Percentiles rank a stretch among this genome's conserved stretches.
phyloP scores from a whole-genome alignment of 1,140 invertebrate species.

The Neodiprion virginianus region DNA sequence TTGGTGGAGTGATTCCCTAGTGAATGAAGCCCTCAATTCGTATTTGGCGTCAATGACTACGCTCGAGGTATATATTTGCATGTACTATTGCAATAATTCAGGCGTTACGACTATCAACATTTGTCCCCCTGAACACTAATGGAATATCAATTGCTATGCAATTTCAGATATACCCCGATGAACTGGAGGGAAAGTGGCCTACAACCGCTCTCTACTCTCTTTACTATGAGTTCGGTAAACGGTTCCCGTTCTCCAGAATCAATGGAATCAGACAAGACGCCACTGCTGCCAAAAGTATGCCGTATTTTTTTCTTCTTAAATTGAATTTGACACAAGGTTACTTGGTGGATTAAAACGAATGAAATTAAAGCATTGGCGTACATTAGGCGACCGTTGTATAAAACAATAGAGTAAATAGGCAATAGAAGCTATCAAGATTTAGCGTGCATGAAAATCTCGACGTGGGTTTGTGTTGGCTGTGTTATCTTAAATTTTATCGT shows the following conservation, averaged over 20 bases:
- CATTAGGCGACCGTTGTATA: too few relatives aligned
- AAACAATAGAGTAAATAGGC: too few relatives aligned
- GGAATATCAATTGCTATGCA: constrained; percentile 1
- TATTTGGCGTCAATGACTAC: constrained; percentile 74
- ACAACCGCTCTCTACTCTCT: constrained; percentile 77
- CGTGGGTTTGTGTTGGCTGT: neutral
- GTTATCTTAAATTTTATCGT: neutral
- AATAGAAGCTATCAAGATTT: neutral
- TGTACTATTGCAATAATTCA: constrained; percentile 7
- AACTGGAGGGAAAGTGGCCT: constrained; percentile 77
- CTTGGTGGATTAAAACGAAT: too few relatives aligned
- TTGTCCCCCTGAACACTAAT: too few relatives aligned
- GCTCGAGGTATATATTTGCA: constrained; percentile 62
- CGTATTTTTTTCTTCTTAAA: constrained; percentile 24
- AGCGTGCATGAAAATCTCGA: neutral
- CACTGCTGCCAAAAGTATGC: constrained; percentile 67
- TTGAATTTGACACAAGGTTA: constrained; percentile 66
- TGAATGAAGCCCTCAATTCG: constrained; percentile 76
- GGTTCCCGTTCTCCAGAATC: constrained; percentile 73
- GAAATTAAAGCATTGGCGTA: too few relatives aligned
- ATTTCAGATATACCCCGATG: constrained; percentile 68
- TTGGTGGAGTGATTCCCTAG: constrained; percentile 73
- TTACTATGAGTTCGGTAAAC: constrained; percentile 78
- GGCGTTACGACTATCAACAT: neutral
- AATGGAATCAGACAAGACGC: constrained; percentile 77